A percentile compares a stretch with the other conserved stretches of the same genome.
phyloP scores from a whole-genome alignment of 2,113 vertebrate species.

The Myiopsitta monachus region DNA sequence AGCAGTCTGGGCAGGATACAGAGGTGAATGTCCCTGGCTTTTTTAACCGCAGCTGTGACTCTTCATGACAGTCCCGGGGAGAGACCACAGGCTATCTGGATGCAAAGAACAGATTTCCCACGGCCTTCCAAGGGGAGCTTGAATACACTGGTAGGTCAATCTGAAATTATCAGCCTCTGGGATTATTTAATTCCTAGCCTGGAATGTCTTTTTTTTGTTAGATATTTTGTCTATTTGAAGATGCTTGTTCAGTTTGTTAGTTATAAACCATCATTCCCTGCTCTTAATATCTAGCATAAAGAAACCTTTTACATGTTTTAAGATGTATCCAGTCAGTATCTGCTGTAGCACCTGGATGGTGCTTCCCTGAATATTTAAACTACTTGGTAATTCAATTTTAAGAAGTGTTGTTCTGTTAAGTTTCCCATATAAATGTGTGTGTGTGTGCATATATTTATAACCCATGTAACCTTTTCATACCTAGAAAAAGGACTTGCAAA shows the following conservation, averaged over 20 bases:
- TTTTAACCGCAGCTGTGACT: background rate
- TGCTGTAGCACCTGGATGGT: background rate
- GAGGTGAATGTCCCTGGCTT: background rate
- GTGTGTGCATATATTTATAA: fast-evolving
- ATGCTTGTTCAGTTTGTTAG: background rate
- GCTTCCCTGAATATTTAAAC: background rate
- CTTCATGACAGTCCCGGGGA: background rate
- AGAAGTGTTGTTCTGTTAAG: background rate
- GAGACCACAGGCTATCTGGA: background rate
- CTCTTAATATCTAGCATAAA: background rate
- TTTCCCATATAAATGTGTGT: background rate
- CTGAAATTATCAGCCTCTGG: background rate
- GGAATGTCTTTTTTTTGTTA: background rate
- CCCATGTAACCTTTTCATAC: background rate
- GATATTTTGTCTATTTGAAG: background rate
- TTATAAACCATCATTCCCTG: background rate
- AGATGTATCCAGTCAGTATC: background rate
- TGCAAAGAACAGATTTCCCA: fast-evolving
- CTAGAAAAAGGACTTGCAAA: background rate
- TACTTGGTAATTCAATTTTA: background rate
- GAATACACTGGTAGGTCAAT: background rate
- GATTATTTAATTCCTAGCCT: background rate
- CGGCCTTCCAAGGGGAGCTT: background rate
- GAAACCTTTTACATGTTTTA: background rate
- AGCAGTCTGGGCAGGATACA: background rate